These are phyloP conservation scores for Rhopalosiphum nymphaeae DNA, from an alignment of 2,888 invertebrate genomes.

Conservation along the genomic window DNA sequence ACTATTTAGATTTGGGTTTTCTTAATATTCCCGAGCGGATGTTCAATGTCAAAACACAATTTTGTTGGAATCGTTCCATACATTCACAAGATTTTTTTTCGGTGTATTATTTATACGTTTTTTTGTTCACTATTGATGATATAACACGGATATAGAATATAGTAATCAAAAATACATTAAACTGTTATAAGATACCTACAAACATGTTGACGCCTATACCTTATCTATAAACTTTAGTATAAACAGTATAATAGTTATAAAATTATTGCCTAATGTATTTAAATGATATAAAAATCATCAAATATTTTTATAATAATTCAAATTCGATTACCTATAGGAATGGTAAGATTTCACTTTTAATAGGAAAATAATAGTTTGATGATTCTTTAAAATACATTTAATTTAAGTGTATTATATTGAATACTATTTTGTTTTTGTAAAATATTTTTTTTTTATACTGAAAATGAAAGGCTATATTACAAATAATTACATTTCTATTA, in stretches of 20 bases:
- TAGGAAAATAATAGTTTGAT: not conserved
- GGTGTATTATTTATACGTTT: not conserved
- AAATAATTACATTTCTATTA: not conserved
- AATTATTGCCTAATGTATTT: not conserved
- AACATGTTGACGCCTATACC: not conserved
- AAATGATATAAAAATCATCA: not conserved
- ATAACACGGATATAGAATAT: not conserved
- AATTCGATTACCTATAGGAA: not conserved
- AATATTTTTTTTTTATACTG: not conserved
- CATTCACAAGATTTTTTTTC: not conserved
- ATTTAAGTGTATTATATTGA: not conserved
- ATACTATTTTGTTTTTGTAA: not conserved
- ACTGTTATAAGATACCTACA: not conserved
- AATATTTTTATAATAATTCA: not conserved
- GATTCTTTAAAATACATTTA: not conserved
- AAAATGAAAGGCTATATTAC: not conserved
- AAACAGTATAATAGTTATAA: not conserved
- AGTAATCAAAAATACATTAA: not conserved
- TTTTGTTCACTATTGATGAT: not conserved
- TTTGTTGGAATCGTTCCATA: conserved; percentile 31
- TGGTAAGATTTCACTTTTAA: not conserved
- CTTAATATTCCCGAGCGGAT: not conserved
- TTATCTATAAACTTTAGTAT: not conserved
- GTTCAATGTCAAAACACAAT: not conserved
- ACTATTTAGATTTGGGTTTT: not conserved